Conservation (phyloP, 2,797 vertebrate genomes). For the Decapterus maruadsi region DNA sequence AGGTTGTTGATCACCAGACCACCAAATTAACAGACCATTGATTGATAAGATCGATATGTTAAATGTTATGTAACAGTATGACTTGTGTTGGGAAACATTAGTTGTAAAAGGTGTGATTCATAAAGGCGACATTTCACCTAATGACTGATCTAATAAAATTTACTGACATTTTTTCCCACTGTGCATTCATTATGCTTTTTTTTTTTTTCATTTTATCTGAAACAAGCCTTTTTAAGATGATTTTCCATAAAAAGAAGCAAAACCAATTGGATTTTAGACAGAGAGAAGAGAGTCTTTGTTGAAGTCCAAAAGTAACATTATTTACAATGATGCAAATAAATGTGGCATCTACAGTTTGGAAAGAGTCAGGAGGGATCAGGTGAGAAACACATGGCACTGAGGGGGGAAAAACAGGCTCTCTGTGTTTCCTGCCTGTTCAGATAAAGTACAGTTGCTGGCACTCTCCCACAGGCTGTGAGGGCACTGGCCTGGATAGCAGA, state of each 20-base stretch:
- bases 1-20: no score
- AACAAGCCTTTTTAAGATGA: neutral
- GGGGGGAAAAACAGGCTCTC: slow-evolving; percentile 45
- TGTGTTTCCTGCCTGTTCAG: slow-evolving; percentile 58
- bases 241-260: neutral
- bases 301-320: slow-evolving; percentile 14
- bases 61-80: no score
- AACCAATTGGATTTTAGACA: slow-evolving; percentile 20
- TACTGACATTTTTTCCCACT: no score
- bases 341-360: slow-evolving; percentile 28
- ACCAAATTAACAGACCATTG: no score
- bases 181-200: neutral
- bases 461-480: slow-evolving; percentile 57
- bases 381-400: slow-evolving; percentile 62
- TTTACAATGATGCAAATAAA: slow-evolving; percentile 31
- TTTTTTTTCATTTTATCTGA: neutral
- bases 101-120: no score
- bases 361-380: slow-evolving; percentile 59
- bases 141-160: no score
- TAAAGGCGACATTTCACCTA: no score
- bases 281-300: slow-evolving; percentile 15
- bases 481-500: slow-evolving; percentile 76
- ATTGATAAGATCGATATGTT: no score
- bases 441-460: slow-evolving; percentile 66
- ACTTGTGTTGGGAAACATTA: no score